Conservation (phyloP, 1,140 invertebrate species). For the Epicauta chinensis region DNA sequence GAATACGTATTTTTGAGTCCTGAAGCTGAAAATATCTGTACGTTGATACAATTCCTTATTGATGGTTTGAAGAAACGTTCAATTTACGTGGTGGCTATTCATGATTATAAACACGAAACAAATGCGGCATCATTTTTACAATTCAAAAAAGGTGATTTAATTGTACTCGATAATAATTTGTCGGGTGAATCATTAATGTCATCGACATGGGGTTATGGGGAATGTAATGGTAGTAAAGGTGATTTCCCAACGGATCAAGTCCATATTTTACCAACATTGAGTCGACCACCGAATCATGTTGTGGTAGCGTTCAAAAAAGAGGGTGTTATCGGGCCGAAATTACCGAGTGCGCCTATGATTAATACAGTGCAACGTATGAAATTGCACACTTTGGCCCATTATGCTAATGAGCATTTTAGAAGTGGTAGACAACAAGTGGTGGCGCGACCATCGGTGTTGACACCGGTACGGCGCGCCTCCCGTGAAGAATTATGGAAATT, state of each 20-base stretch:
- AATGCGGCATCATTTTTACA: slow-evolving; percentile 27
- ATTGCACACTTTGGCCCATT: slow-evolving; percentile 75
- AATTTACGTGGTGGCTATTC: slow-evolving; percentile 72
- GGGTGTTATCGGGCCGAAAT: slow-evolving; percentile 42
- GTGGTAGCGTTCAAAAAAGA: slow-evolving; percentile 55
- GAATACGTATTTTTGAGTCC: slow-evolving; percentile 86
- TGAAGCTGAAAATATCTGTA: slow-evolving; percentile 80
- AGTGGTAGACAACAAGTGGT: slow-evolving; percentile 51
- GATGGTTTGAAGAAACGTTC: slow-evolving; percentile 82
- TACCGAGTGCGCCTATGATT: slow-evolving; percentile 44
- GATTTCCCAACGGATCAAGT: slow-evolving; percentile 83
- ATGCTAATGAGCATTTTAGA: slow-evolving; percentile 77
- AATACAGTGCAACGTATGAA: slow-evolving; percentile 55
- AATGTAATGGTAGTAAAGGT: slow-evolving; percentile 63
- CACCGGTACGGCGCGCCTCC: slow-evolving; percentile 50
- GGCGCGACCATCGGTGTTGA: slow-evolving; percentile 56
- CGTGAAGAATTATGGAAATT: slow-evolving; percentile 74
- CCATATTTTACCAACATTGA: slow-evolving; percentile 79
- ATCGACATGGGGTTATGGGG: slow-evolving; percentile 68
- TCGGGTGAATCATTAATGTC: slow-evolving; percentile 69
- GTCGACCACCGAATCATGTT: slow-evolving; percentile 58
- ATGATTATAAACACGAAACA: slow-evolving; percentile 62
- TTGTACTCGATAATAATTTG: slow-evolving; percentile 68
- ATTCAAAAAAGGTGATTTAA: slow-evolving; percentile 76
- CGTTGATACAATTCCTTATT: slow-evolving; percentile 77